Conservation (phyloP, 2,113 vertebrate genomes). For the Gopherus flavomarginatus region DNA sequence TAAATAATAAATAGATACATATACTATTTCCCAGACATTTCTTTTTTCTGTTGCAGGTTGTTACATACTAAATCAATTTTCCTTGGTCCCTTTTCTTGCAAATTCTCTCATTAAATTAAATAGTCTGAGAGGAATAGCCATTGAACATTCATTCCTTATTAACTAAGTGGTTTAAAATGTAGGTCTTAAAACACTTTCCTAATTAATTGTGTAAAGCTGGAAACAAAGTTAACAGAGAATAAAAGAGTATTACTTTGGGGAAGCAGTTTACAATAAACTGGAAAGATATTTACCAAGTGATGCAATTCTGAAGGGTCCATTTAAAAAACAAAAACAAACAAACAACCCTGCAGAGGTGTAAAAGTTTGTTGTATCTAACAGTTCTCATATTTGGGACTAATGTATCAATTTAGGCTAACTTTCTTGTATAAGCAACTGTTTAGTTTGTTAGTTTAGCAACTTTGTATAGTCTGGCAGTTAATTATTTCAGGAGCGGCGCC, state of each 20-base stretch:
- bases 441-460: no score
- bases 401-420: not conserved
- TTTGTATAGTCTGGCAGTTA: not conserved
- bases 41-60: slow-evolving; percentile 59
- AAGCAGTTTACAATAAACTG: slow-evolving; percentile 27
- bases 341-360: not conserved
- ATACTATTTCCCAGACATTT: slow-evolving; percentile 20
- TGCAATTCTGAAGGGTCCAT: not conserved
- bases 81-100: slow-evolving; percentile 73
- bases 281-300: not conserved
- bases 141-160: slow-evolving; percentile 80
- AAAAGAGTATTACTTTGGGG: slow-evolving; percentile 59
- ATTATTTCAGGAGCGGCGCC: not conserved
- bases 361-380: not conserved
- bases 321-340: not conserved
- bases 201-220: slow-evolving; percentile 81
- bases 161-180: slow-evolving; percentile 80
- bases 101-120: slow-evolving; percentile 79
- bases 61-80: slow-evolving; percentile 73
- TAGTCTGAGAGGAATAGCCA: slow-evolving; percentile 74
- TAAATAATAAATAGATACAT: slow-evolving; percentile 28
- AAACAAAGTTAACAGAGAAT: slow-evolving; percentile 74
- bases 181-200: slow-evolving; percentile 73
- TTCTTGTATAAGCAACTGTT: not conserved
- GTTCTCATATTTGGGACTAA: not conserved